Evolutionary conservation across 2,888 invertebrate genomes (phyloP), one percentile per base, ranked within the genome.

Genomic region (Drepanosiphum platanoidis): DNA sequence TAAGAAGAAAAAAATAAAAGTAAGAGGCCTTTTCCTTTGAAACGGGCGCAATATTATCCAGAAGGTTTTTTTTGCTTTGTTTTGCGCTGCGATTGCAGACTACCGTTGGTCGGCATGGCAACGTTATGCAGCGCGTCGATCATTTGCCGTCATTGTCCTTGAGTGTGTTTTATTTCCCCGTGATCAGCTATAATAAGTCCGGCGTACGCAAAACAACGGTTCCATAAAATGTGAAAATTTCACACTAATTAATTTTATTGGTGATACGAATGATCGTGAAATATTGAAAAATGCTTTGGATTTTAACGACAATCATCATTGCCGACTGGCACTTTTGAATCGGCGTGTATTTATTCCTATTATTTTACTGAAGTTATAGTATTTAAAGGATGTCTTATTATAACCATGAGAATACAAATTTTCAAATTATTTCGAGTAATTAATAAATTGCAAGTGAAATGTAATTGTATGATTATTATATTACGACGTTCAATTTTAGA

Each of bases 11-110:
- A 1, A n/a, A 18, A 78, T 11, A 27, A 52, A 78, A 36, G 46
- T 32, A 46, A 68, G 46, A 42, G 66, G 78, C 64, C 46, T 66
- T n/a, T 42, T 46, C 13, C 22, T 42, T 34, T 22, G 66, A 13
- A 18, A 32, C 18, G 42, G 66, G 18, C 71, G 27, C 18, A 42
- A 68, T 42, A 30, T 30, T 78, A 52, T 34, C 34, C 61, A 64
- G 27, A 78, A 64, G 64, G 78, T 78, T 78, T 39, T n/a, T 52
- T 18, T 75, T 75, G 64, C 78, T 78, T 78, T 78, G 78, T 79
- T 46, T 46, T 46, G 66, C 5, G 52, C 13, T 27, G 46, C 46
- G 66, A 46, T 64, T 66, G 22, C 34, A 39, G n/a, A 46, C 18
- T 8, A 32, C n/a, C 34, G 22, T 1, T 32, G 68, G 79, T 79